Evolutionary conservation across 2,113 vertebrate genomes (phyloP).

Genomic region (Ranitomeya imitator): DNA sequence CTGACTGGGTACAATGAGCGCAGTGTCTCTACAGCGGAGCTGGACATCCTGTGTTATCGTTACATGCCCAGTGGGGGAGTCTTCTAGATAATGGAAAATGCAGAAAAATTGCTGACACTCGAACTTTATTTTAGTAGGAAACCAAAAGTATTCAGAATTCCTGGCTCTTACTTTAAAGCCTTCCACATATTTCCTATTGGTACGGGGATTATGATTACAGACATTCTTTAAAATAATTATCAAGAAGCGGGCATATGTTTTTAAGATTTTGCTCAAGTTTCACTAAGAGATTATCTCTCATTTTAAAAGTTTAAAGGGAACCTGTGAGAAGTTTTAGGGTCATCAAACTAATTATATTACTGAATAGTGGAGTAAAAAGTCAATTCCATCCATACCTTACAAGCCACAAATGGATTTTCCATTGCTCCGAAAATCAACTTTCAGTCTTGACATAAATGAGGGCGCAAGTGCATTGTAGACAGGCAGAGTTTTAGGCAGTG

Average conservation of each 20-base stretch:
- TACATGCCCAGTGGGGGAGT: constrained; percentile 36
- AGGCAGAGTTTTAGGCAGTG: too few species aligned
- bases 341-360: too few species aligned
- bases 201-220: background rate
- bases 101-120: constrained; percentile 43
- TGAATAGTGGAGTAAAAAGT: too few species aligned
- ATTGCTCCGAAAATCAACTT: too few species aligned
- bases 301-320: too few species aligned
- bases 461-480: too few species aligned
- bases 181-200: constrained; percentile 2
- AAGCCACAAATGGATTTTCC: too few species aligned
- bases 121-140: constrained; percentile 13
- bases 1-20: constrained; percentile 17
- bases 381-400: too few species aligned
- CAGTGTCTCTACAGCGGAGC: constrained; percentile 22
- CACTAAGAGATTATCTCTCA: background rate
- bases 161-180: constrained; percentile 38
- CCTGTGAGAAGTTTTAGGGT: too few species aligned
- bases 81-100: constrained; percentile 55
- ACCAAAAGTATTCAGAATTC: constrained; percentile 18
- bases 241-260: background rate
- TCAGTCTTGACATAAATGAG: too few species aligned
- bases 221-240: background rate
- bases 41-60: constrained; percentile 31
- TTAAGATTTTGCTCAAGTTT: background rate